Evolutionary conservation across 2,888 invertebrate genomes (phyloP), one percentile per base, ranked within the genome.

Genomic region (Ormyrus pomaceus): DNA sequence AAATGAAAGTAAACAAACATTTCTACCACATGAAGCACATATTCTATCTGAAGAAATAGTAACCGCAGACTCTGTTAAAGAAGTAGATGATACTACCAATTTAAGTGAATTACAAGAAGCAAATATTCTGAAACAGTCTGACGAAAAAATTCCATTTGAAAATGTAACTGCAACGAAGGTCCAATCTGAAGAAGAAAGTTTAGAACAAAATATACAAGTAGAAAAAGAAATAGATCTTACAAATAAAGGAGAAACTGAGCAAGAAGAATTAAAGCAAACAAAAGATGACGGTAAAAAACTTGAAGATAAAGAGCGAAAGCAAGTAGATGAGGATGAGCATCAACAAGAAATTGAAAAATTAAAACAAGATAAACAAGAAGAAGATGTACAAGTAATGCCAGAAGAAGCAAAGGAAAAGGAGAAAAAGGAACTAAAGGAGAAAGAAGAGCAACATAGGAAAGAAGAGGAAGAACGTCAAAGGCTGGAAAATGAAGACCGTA

Each of bases 381-480:
- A 34, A 34, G 7, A 53, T 45, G 61, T 6, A 5, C 7, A 34
- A 51, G 51, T 10, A 46, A 2, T 2, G 50, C 11, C 11, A 45
- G 58, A n/a, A 45, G 51, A 71, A 64, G 53, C 13, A 61, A 10
- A 34, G 1, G 53, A 34, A 6, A 62, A 55, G 61, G 6, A 4
- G n/a, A 2, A 51, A 61, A 19, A 45, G 5, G n/a, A 59, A 48
- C 10, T 58, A 45, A n/a, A 45, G 71, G 81, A 87, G 70, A 68
- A 77, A 9, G 65, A 11, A 51, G 72, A 84, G 68, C 61, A 72
- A 10, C 64, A 78, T 7, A 80, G 84, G 78, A 82, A 84, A 61
- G 74, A 84, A 74, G 81, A 77, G 50, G 77, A 89, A 89, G 72
- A 69, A 53, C 34, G 34, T 0, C 34, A 34, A 4, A 34, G 4